Evolutionary conservation across 2,888 invertebrate genomes (phyloP).

Genomic region (Monopis laevigella): DNA sequence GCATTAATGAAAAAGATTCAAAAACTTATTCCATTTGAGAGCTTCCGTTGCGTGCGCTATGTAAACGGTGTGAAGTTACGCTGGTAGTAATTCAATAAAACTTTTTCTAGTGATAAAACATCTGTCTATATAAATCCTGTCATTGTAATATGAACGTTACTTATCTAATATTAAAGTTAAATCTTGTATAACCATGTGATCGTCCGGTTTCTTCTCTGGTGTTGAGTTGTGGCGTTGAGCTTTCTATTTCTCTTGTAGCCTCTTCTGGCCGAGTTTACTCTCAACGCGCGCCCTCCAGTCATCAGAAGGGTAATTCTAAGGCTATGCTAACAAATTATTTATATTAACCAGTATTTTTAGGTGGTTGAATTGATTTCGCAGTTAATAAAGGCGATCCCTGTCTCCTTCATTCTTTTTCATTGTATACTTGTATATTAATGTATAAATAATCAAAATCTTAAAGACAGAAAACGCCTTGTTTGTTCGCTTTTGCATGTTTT

Average conservation of each 20-base stretch:
- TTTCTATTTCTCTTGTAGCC: slow-evolving; percentile 60
- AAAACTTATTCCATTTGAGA: too few relatives aligned
- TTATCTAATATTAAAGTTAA: too few relatives aligned
- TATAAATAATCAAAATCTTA: neutral
- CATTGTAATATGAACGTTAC: too few relatives aligned
- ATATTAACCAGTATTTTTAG: slow-evolving; percentile 16
- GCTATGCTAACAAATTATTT: slow-evolving; percentile 7
- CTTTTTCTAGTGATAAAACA: too few relatives aligned
- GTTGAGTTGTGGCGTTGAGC: slow-evolving; percentile 53
- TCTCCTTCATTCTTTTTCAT: slow-evolving; percentile 28
- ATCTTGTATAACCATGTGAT: too few relatives aligned
- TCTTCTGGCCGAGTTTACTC: slow-evolving; percentile 29
- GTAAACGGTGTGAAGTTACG: too few relatives aligned
- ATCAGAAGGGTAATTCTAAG: slow-evolving; percentile 53
- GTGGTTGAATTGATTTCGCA: slow-evolving; percentile 5
- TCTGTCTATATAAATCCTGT: too few relatives aligned
- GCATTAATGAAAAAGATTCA: too few relatives aligned
- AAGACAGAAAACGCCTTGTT: neutral
- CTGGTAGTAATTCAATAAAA: too few relatives aligned
- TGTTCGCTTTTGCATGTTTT: neutral
- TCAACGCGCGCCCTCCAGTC: slow-evolving; percentile 51
- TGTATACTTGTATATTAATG: neutral
- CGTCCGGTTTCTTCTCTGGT: slow-evolving; percentile 25
- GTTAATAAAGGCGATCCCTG: slow-evolving; percentile 35
- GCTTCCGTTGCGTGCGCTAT: too few relatives aligned